These are phyloP conservation scores for Allygus modestus DNA, from an alignment of 2,888 invertebrate species.

Conservation along the genomic window DNA sequence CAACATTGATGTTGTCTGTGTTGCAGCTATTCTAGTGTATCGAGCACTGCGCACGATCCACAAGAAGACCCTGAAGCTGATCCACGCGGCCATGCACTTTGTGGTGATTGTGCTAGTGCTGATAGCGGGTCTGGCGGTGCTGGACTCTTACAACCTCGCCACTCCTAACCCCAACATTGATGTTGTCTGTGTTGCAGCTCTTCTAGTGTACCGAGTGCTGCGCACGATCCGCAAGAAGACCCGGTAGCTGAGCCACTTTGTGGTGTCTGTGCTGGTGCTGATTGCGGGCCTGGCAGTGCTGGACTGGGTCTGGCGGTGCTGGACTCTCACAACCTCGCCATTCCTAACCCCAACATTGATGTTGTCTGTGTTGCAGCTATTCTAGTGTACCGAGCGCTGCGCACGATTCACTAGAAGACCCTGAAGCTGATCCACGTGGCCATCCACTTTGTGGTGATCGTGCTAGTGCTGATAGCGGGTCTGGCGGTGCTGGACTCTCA, in stretches of 20 bases:
- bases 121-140: too few relatives aligned
- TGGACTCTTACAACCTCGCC: too few relatives aligned
- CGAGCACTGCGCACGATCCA: conserved; percentile 84
- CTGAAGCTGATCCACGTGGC: conserved; percentile 87
- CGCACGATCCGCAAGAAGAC: too few relatives aligned
- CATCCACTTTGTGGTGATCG: conserved; percentile 80
- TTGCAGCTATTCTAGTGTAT: conserved; percentile 87
- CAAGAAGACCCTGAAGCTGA: conserved; percentile 86
- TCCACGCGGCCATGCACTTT: conserved; percentile 86
- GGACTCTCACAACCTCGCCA: conserved; percentile 84
- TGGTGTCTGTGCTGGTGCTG: too few relatives aligned
- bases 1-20: too few relatives aligned
- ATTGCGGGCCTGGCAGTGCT: too few relatives aligned
- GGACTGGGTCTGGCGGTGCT: too few relatives aligned
- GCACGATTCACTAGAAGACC: conserved; percentile 83
- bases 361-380: conserved; percentile 81
- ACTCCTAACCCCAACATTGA: too few relatives aligned
- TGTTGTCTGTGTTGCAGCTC: too few relatives aligned
- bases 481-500: conserved; percentile 91
- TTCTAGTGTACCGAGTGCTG: too few relatives aligned
- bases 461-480: conserved; percentile 83
- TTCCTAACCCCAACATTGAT: conserved; percentile 82
- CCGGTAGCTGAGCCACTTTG: too few relatives aligned
- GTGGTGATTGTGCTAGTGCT: too few relatives aligned
- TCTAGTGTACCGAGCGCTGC: conserved; percentile 87